Evolutionary conservation across 2,113 vertebrate genomes (phyloP).

Genomic region (Copsychus sechellarum): DNA sequence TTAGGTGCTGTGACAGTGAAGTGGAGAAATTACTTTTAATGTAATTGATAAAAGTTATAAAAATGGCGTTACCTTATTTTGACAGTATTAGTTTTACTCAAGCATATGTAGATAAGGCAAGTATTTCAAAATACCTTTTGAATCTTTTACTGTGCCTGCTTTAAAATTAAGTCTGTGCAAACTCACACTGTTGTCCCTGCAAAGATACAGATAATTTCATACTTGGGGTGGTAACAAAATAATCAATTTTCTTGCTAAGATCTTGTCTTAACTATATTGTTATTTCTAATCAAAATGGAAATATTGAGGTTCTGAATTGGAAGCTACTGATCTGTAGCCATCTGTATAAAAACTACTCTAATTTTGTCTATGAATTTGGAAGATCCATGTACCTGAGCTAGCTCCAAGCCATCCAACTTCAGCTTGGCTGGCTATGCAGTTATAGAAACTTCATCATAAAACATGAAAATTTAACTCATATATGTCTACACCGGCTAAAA

Average conservation of each 20-base stretch:
- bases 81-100: background rate
- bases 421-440: background rate
- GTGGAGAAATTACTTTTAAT: background rate
- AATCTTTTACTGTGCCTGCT: background rate
- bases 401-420: background rate
- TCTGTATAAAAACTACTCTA: rapidly evolving
- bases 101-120: background rate
- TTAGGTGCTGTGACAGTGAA: background rate
- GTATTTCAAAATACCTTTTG: background rate
- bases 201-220: background rate
- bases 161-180: background rate
- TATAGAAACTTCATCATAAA: background rate
- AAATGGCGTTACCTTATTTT: background rate
- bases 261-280: background rate
- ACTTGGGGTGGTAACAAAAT: background rate
- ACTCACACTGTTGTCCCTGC: background rate
- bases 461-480: rapidly evolving
- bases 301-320: background rate
- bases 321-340: background rate
- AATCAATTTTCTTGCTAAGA: background rate
- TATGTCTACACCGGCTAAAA: background rate
- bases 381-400: background rate
- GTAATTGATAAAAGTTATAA: background rate
- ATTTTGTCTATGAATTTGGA: background rate
- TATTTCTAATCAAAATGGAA: background rate